Percentiles rank a stretch among this genome's conserved stretches.
These are phyloP conservation scores for crab-eating macaque (Macaca fascicularis) DNA, from an alignment of 2,113 vertebrate species.

Conservation along the genomic window DNA sequence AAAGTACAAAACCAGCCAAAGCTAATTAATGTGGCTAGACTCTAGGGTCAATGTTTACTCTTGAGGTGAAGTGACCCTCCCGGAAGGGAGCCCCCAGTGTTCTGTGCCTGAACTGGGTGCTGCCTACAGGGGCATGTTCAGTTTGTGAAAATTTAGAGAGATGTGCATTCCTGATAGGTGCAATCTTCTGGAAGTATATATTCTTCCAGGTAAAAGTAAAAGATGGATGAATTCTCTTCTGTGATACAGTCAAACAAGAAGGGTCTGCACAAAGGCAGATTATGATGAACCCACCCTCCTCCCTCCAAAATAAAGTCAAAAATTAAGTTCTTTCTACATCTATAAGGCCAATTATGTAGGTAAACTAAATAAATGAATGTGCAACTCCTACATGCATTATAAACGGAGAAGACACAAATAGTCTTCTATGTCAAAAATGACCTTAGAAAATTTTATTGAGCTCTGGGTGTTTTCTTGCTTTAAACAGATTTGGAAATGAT, in stretches of 20 bases:
- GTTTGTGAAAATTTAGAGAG: not conserved
- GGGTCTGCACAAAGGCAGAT: not conserved
- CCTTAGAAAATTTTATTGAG: not conserved
- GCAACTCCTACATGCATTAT: not conserved
- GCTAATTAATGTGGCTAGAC: slow-evolving; percentile 29
- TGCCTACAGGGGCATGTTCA: fast-evolving
- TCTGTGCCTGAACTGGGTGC: not conserved
- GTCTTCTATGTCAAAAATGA: not conserved
- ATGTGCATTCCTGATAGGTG: not conserved
- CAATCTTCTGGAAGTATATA: not conserved
- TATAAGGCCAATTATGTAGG: not conserved
- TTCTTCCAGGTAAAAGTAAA: not conserved
- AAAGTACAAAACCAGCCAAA: slow-evolving; percentile 45
- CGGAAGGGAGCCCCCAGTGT: not conserved
- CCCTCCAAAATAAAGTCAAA: not conserved
- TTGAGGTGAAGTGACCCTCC: not conserved
- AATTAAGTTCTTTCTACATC: not conserved
- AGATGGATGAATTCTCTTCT: not conserved
- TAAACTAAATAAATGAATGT: not conserved
- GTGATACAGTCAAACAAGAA: not conserved
- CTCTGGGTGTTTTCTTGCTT: not conserved
- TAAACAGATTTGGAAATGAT: slow-evolving; percentile 9
- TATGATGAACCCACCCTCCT: not conserved
- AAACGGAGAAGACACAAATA: not conserved
- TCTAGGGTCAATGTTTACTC: not conserved